Conservation (phyloP, 2,113 vertebrate species). For the Monarcha castaneiventris region DNA sequence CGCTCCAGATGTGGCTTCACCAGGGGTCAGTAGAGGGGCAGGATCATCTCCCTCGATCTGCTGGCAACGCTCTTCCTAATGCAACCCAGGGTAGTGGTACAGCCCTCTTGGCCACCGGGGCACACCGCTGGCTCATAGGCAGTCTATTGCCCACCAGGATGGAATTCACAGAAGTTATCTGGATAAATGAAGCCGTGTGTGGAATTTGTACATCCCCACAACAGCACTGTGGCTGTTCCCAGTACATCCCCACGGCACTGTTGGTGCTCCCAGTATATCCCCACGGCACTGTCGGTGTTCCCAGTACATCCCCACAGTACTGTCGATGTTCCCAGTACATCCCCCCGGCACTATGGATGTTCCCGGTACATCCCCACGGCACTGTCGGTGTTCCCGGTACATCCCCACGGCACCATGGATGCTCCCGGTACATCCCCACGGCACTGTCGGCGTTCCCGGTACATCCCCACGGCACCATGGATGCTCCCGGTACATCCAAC, state of each 20-base stretch:
- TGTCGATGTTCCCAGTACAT: fast-evolving
- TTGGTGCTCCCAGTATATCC: fast-evolving
- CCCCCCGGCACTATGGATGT: not conserved
- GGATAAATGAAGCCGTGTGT: fast-evolving
- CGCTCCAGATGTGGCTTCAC: not conserved
- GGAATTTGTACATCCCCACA: too few species aligned
- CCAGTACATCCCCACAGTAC: too few species aligned
- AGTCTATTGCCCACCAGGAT: not conserved
- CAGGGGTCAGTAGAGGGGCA: not conserved
- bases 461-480: too few species aligned
- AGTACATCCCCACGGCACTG: fast-evolving
- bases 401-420: fast-evolving
- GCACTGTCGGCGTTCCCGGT: too few species aligned
- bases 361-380: not conserved
- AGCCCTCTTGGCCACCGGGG: too few species aligned
- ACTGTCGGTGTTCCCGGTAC: too few species aligned
- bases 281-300: fast-evolving
- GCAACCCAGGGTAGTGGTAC: not conserved
- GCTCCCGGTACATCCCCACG: not conserved
- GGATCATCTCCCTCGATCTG: not conserved
- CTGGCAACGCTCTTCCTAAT: not conserved
- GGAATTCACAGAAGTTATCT: not conserved
- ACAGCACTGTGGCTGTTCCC: not conserved
- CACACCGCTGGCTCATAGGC: not conserved
- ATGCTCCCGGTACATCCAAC: not conserved